Base-by-base conservation (phyloP, 1,140 invertebrate species). In the Brachionus calyciflorus region DNA sequence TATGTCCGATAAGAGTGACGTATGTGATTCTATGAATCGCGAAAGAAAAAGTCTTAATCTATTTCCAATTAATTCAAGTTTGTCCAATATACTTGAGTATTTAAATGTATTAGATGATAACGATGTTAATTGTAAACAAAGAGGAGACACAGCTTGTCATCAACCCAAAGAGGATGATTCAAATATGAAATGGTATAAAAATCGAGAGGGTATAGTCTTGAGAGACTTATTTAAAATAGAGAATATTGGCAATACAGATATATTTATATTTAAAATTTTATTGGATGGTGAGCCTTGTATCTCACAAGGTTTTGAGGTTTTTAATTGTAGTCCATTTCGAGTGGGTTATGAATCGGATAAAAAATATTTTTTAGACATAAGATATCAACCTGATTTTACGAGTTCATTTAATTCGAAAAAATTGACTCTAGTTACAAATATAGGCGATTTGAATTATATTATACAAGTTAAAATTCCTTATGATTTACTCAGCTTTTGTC, bases 331-430 rank as follows among this genome's bases (percentile, higher is more conserved):
- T 19, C 44, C 69, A n/a, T 73, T 73, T 12, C 24, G 33, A 40
- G 1, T 49, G 17, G 7, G 69, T 21, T 14, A 5, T 3, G 28
- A 51, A n/a, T 28, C 26, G 1, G 19, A 73, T 49, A 0, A 24
- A 14, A 17, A 10, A 24, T 37, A 26, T 33, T 49, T 51, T 73
- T 12, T 73, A 17, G 51, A 55, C 24, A 49, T 73, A 12, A 37
- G 60, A 4, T 65, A 65, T 26, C 60, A 65, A 26, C 69, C 69
- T 26, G 69, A 73, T 55, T 73, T 73, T 55, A 73, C 69, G 10
- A 51, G 3, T 12, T 51, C 46, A 33, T 14, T 40, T 5, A 24
- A 37, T 24, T n/a, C 6, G 24, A 49, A 55, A 33, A 19, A 33
- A 24, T 37, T 73, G 3, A 73, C 69, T 12, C 33, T 73, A 17